Evolutionary conservation across 1,140 invertebrate species (phyloP).

Genomic region (Aphelinus certus): DNA sequence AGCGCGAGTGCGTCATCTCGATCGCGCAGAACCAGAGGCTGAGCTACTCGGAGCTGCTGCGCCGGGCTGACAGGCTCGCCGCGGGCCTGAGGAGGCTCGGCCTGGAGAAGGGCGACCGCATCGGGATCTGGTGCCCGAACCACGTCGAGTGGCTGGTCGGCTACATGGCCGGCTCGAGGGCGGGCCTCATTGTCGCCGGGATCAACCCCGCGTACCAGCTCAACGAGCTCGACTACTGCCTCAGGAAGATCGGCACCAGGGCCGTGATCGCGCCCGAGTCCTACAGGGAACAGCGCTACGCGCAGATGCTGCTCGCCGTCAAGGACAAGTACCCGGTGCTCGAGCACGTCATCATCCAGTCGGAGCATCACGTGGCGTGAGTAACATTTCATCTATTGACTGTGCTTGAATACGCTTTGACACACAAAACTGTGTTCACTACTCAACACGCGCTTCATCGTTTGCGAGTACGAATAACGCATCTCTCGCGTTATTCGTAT

Average conservation of each 20-base stretch:
- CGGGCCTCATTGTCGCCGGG: slow-evolving; percentile 84
- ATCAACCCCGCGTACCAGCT: slow-evolving; percentile 87
- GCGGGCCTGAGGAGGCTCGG: slow-evolving; percentile 82
- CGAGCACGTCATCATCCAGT: slow-evolving; percentile 68
- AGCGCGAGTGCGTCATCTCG: slow-evolving; percentile 71
- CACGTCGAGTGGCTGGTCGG: slow-evolving; percentile 75
- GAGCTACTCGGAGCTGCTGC: slow-evolving; percentile 72
- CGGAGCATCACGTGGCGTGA: slow-evolving; percentile 67
- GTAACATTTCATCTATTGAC: slow-evolving; percentile 37
- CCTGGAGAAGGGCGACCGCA: slow-evolving; percentile 79
- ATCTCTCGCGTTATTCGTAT: too few species aligned
- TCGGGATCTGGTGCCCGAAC: slow-evolving; percentile 93
- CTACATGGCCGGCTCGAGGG: slow-evolving; percentile 80
- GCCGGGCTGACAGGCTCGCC: slow-evolving; percentile 80
- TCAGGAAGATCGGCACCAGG: slow-evolving; percentile 82
- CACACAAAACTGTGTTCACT: too few species aligned
- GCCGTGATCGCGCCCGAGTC: slow-evolving; percentile 75
- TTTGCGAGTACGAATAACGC: too few species aligned
- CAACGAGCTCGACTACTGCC: slow-evolving; percentile 80
- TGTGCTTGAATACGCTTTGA: too few species aligned
- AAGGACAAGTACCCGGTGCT: slow-evolving; percentile 58
- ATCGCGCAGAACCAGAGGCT: slow-evolving; percentile 68
- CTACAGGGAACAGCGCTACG: slow-evolving; percentile 79
- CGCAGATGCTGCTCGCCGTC: slow-evolving; percentile 69
- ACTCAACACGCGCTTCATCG: too few species aligned